A percentile compares a stretch with the other conserved stretches of the same genome.
phyloP scores from a whole-genome alignment of 1,140 invertebrate species.

The Leptinotarsa lineolata region DNA sequence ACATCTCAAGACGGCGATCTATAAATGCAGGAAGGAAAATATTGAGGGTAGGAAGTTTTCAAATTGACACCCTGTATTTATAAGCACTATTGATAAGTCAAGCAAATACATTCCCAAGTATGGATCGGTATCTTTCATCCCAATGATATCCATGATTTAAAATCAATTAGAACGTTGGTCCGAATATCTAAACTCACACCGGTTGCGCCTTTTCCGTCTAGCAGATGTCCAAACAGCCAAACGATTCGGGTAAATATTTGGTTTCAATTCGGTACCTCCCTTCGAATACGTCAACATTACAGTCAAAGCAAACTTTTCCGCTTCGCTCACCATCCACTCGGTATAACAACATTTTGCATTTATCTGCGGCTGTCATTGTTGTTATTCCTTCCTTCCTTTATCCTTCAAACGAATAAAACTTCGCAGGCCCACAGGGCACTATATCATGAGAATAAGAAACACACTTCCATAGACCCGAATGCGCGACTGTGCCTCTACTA shows the following conservation, averaged over 20 bases:
- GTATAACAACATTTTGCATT: slow-evolving; percentile 6
- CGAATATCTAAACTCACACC: too few species aligned
- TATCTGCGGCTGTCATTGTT: neutral
- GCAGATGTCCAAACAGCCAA: neutral
- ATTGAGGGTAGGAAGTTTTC: too few species aligned
- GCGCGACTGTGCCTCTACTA: neutral
- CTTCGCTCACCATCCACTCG: neutral
- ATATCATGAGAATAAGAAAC: neutral
- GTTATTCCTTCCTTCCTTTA: neutral
- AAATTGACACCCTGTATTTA: too few species aligned
- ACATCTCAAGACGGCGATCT: too few species aligned
- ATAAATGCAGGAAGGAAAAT: too few species aligned
- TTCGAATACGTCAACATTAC: neutral
- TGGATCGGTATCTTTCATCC: too few species aligned
- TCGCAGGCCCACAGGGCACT: neutral
- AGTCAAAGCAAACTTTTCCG: neutral
- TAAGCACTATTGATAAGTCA: too few species aligned
- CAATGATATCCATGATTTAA: too few species aligned
- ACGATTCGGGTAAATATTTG: neutral
- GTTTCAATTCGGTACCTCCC: neutral
- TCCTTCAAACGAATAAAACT: slow-evolving; percentile 8
- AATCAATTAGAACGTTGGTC: too few species aligned
- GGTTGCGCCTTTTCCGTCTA: neutral
- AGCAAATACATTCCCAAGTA: too few species aligned
- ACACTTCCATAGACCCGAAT: neutral